Conservation (phyloP, 2,797 vertebrate species). For the Aeoliscus strigatus region DNA sequence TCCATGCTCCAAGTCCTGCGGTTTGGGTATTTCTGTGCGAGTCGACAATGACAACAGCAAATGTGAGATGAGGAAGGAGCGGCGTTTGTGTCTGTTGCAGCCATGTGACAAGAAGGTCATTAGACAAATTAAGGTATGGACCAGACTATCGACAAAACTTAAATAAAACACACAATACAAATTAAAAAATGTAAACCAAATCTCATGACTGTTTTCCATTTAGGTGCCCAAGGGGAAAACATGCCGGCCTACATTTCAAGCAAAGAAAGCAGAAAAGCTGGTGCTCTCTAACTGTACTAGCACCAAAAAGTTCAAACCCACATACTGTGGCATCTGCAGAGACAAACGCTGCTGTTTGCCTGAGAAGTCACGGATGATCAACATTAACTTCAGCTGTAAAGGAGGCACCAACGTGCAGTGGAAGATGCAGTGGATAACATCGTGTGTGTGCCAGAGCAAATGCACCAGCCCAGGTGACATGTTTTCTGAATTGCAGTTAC, state of each 20-base stretch:
- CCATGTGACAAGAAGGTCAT: constrained; percentile 79
- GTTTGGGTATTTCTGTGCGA: constrained; percentile 86
- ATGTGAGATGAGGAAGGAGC: constrained; percentile 89
- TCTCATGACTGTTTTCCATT: constrained; percentile 2
- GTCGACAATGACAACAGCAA: constrained; percentile 89
- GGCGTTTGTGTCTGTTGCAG: constrained; percentile 85
- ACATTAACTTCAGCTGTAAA: constrained; percentile 84
- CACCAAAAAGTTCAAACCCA: constrained; percentile 80
- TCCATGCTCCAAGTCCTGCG: constrained; percentile 89
- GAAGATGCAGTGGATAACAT: constrained; percentile 96
- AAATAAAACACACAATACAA: no score
- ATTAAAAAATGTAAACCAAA: neutral
- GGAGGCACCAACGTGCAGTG: constrained; percentile 78
- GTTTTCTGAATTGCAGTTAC: constrained; percentile 85
- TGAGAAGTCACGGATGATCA: constrained; percentile 84
- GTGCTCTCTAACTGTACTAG: constrained; percentile 86
- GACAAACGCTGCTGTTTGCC: constrained; percentile 92
- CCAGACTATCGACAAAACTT: no score
- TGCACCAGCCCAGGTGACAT: constrained; percentile 83
- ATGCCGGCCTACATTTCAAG: constrained; percentile 85
- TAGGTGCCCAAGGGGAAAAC: constrained; percentile 87
- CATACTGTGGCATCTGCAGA: constrained; percentile 85
- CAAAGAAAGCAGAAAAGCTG: constrained; percentile 81
- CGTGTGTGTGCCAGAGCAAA: constrained; percentile 87
- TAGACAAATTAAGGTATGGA: constrained; percentile 82